Base-by-base conservation (phyloP, 2,797 vertebrate genomes). In the Geotria australis region DNA sequence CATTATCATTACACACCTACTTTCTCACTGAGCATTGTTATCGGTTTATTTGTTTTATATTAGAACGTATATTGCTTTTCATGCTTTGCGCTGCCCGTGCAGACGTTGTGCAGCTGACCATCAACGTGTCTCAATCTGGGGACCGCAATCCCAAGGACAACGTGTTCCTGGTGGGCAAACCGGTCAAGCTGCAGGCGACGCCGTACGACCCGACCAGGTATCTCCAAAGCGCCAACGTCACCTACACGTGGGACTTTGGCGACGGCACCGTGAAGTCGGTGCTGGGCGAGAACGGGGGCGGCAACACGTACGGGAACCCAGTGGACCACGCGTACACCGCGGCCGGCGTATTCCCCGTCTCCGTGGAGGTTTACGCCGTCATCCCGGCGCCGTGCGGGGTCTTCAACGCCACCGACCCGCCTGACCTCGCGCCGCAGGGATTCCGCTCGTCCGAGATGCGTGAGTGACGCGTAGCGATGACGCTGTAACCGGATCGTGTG, bases 171-270 rank as follows among this genome's bases (percentile, higher is more conserved):
- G 73, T 75, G 57, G 77, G 74, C 15, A 72, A 77, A 3, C 79
- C 86, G 10, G 73, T 94, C 45, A 64, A 68, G 4, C 89, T 91
- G 60, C 66, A 70, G 3, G 79, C 81, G 58, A 69, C 70, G 60
- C 63, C 93, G 48, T 84, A 96, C 0, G 89, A 96, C 63, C 89
- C 89, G 62, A 85, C 82, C 48, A 60, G 74, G 59, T 96, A 86
- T 60, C 76, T 96, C 55, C 83, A 79, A 57, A 70, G 70, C 2
- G 81, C 85, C 1, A 64, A 70, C 47, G 65, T 94, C 47, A 70
- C 76, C 64, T 96, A 79, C 68, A 76, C 76, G 59, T 96, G 88
- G 88, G 74, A 79, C 63, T 95, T 86, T 1, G 74, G 72, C 38
- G 88, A 95, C 11, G 83, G 83, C 48, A 76, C 64, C 2, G 70